phyloP scores from a whole-genome alignment of 2,797 vertebrate species.

The Muraenolepis orangiensis region DNA sequence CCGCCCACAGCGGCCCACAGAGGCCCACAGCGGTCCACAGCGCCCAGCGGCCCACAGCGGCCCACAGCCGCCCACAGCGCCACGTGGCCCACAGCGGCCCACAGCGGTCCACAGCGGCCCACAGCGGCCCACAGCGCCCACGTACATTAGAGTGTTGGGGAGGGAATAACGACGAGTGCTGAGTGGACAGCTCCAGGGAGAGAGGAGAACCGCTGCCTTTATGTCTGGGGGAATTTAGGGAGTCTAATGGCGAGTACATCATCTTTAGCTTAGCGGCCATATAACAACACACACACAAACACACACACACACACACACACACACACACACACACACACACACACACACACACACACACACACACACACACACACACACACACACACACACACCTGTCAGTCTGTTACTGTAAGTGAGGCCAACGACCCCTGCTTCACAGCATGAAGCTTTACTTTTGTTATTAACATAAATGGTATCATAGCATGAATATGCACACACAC shows the following conservation, averaged over 20 bases:
- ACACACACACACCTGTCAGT: no score
- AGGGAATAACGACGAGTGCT: conserved; percentile 14
- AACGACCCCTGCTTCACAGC: background rate
- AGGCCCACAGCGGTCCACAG: no score
- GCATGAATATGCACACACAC: background rate
- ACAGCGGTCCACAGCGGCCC: no score
- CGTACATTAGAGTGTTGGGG: conserved; percentile 8
- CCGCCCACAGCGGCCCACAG: no score
- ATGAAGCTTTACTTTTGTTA: background rate
- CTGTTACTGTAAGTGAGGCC: background rate
- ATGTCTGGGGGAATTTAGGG: conserved; percentile 22
- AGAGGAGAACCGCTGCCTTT: conserved; percentile 24
- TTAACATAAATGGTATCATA: background rate
- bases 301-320: background rate
- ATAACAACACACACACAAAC: no score
- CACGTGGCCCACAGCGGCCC: no score
- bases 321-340: no score
- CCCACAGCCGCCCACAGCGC: no score
- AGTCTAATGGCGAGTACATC: conserved; percentile 30
- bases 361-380: no score
- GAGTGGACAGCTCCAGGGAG: conserved; percentile 18
- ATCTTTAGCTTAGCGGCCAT: conserved; percentile 31
- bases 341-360: no score
- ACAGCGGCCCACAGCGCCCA: conserved; percentile 13
- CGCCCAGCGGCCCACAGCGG: no score